phyloP scores from a whole-genome alignment of 2,797 vertebrate genomes.

The Odontamblyopus rebecca region DNA sequence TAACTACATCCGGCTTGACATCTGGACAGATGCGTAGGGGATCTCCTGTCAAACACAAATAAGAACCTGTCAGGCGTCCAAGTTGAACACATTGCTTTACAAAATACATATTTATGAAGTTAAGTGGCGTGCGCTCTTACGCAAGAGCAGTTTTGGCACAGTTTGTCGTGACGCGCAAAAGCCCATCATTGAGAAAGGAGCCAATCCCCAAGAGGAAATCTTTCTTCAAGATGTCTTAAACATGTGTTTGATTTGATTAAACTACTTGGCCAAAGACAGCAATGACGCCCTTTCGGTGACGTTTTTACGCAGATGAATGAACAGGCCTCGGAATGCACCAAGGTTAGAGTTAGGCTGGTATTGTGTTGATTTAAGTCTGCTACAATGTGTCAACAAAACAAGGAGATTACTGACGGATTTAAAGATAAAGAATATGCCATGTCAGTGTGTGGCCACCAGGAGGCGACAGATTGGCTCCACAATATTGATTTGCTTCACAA shows the following conservation, averaged over 20 bases:
- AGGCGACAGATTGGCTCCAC: constrained; percentile 32
- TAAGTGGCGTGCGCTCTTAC: not conserved
- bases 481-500: too few species aligned
- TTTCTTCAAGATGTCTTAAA: not conserved
- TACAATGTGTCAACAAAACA: not conserved
- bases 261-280: constrained; percentile 36
- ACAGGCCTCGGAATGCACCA: not conserved
- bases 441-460: constrained; percentile 39
- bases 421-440: constrained; percentile 14
- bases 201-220: not conserved
- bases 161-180: not conserved
- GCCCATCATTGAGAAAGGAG: not conserved
- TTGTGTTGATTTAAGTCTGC: not conserved
- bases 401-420: constrained; percentile 4
- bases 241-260: constrained; percentile 24
- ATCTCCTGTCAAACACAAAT: constrained; percentile 62
- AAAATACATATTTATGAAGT: not conserved
- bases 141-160: not conserved
- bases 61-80: constrained; percentile 47
- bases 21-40: constrained; percentile 51
- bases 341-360: not conserved
- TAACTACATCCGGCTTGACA: constrained; percentile 1
- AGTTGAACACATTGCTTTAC: constrained; percentile 34
- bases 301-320: not conserved
- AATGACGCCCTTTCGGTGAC: constrained; percentile 41